Percentiles rank a stretch among this genome's conserved stretches.
Conservation (phyloP, 2,113 vertebrate species). For the Herpetotheres cachinnans region DNA sequence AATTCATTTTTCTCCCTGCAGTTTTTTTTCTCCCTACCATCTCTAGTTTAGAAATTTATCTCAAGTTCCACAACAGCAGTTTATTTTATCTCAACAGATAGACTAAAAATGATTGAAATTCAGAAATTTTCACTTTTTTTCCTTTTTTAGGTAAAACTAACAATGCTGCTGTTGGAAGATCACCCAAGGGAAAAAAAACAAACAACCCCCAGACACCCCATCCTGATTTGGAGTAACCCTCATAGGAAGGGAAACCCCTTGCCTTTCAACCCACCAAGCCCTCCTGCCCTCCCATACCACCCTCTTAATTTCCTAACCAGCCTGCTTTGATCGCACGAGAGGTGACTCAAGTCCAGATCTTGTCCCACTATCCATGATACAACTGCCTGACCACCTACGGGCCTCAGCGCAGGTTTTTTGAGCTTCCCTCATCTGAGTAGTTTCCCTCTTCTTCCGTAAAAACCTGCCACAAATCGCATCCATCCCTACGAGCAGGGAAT, state of each 20-base stretch:
- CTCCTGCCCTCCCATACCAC: neutral
- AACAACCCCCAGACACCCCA: accelerated
- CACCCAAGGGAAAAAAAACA: neutral
- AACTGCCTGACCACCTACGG: neutral
- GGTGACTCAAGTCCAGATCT: neutral
- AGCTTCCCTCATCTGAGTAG: neutral
- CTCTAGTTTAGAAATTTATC: neutral
- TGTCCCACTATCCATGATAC: neutral
- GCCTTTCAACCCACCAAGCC: neutral
- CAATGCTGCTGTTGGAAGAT: neutral
- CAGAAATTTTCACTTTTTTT: neutral
- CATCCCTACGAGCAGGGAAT: neutral
- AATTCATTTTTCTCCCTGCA: neutral
- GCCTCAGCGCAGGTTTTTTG: neutral
- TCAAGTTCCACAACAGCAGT: neutral
- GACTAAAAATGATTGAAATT: neutral
- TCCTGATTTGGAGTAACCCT: neutral
- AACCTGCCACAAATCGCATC: neutral
- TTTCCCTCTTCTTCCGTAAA: neutral
- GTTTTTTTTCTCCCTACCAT: accelerated
- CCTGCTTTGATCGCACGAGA: neutral
- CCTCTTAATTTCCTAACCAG: neutral
- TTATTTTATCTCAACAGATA: neutral
- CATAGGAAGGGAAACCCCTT: accelerated
- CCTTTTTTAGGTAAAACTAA: neutral